Evolutionary conservation across 2,888 invertebrate genomes (phyloP).

Genomic region (Heliconius hortense): DNA sequence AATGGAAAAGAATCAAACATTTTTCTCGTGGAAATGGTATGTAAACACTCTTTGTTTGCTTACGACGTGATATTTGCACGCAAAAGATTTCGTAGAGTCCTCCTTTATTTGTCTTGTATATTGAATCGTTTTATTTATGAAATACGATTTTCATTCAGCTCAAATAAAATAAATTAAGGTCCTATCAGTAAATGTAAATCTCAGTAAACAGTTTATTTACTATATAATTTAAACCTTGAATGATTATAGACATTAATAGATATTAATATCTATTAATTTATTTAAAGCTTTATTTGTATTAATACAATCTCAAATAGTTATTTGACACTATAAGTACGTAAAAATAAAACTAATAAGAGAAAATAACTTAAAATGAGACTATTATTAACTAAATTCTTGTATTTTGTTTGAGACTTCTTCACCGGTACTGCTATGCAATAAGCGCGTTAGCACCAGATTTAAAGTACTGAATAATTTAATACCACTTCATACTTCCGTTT

Average conservation of each 20-base stretch:
- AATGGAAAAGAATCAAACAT: conserved; percentile 12
- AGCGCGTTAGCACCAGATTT: conserved; percentile 35
- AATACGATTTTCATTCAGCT: neutral
- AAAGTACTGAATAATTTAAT: conserved; percentile 31
- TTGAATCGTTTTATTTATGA: conserved; percentile 2
- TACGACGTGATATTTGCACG: conserved; percentile 12
- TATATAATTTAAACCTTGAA: neutral
- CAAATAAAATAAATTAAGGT: conserved; percentile 2
- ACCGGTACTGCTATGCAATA: conserved; percentile 23
- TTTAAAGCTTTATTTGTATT: too few relatives aligned
- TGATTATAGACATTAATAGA: neutral
- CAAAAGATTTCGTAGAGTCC: neutral
- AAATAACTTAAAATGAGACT: neutral
- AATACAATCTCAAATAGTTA: neutral
- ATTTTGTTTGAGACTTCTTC: conserved; percentile 20
- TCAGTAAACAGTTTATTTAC: neutral
- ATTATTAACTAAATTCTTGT: neutral
- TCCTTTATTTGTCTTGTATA: neutral
- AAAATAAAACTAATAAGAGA: neutral
- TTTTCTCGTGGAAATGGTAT: conserved; percentile 17
- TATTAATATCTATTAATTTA: too few relatives aligned
- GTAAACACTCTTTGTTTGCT: conserved; percentile 34
- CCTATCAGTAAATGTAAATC: neutral
- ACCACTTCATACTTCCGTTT: conserved; percentile 4
- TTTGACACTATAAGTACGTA: neutral